These are phyloP conservation scores for Halcyon senegalensis DNA, from an alignment of 2,113 vertebrate species.

Conservation along the genomic window DNA sequence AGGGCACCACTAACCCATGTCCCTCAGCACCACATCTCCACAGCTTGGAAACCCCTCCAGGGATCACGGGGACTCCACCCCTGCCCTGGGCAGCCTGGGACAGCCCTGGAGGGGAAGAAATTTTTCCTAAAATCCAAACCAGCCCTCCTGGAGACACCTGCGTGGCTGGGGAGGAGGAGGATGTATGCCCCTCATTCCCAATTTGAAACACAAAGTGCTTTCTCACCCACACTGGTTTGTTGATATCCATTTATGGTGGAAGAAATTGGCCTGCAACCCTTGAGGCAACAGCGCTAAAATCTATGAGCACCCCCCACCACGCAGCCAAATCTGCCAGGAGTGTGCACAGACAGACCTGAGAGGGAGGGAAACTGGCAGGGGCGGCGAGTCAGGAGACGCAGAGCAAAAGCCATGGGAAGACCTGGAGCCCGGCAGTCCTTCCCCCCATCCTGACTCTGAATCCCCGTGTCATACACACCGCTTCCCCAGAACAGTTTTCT, in stretches of 20 bases:
- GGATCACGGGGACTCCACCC: too few relatives aligned
- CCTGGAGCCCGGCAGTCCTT: neutral
- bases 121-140: too few relatives aligned
- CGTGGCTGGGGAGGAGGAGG: neutral
- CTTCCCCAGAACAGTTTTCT: neutral
- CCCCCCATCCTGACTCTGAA: neutral
- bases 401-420: neutral
- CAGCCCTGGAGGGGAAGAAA: too few relatives aligned
- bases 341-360: neutral
- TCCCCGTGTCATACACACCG: neutral
- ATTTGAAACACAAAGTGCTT: neutral
- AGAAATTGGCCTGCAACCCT: neutral
- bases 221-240: neutral
- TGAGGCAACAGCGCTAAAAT: neutral
- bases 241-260: neutral
- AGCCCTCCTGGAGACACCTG: neutral
- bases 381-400: rapidly evolving
- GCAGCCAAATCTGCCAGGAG: neutral
- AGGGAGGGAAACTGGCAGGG: neutral
- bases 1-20: too few relatives aligned
- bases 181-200: neutral
- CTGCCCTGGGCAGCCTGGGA: too few relatives aligned
- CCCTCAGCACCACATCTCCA: too few relatives aligned
- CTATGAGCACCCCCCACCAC: neutral
- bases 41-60: too few relatives aligned